Evolutionary conservation across 2,113 vertebrate genomes (phyloP), one percentile per base, ranked within the genome.

Genomic region (Tragelaphus imberbis): DNA sequence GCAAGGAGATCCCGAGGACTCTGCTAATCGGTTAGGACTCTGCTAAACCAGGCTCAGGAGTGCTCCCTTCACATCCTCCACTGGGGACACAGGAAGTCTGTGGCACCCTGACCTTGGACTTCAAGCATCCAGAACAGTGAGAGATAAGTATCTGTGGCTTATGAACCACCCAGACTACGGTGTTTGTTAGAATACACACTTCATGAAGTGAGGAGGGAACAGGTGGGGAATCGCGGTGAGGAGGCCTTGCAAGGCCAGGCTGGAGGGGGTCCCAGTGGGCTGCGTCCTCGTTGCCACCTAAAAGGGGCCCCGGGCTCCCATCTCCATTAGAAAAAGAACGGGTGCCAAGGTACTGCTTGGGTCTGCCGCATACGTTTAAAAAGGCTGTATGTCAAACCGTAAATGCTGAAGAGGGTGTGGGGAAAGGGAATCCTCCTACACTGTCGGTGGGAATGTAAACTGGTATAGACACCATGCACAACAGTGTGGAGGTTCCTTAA

Each of bases 211-310:
- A 68, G 84, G 6, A 1, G 28, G 47, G 65, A 47, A 36, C 9
- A 6, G 3, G 25, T 1, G 4, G 36, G 15, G 3, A 36, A 6
- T 23, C 65, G 14, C 0, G 6, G 7, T 12, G 19, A 59, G 27
- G 30, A n/a, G 47, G n/a, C 68, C 19, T 23, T 1, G 3, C 30
- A 44, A 40, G 85, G 6, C 7, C n/a, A 27, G 28, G 40, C 27
- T 0, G 10, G 4, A 75, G 23, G 82, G n/a, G 11, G 19, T 12
- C 56, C 44, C 65, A 1, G 40, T 1, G 36, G 17, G 19, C 40
- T 10, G 1, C 12, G 30, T 6, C 89, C 30, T 63, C 2, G 30
- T 2, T 25, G 33, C 30, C 53, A 13, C 21, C 89, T 15, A 27
- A 19, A n/a, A 36, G 85, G 28, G 77, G 9, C 13, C 30, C n/a